These are phyloP conservation scores for Otis tarda DNA, from an alignment of 2,113 vertebrate species.

Conservation along the genomic window DNA sequence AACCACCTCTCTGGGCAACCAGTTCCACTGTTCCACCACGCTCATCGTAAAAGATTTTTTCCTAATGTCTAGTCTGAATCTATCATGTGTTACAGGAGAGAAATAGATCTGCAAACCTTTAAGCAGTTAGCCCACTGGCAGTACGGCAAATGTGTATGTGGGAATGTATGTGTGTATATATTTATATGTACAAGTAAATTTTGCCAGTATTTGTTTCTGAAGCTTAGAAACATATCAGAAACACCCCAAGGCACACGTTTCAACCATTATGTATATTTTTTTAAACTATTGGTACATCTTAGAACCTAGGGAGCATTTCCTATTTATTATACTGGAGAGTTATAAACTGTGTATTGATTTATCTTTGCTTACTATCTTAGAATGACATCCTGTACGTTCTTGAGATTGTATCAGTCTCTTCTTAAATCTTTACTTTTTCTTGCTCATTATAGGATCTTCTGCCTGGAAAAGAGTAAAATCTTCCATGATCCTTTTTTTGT, in stretches of 20 bases:
- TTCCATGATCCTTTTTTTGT: background rate
- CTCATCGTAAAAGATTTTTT: too few species aligned
- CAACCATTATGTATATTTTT: background rate
- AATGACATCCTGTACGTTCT: background rate
- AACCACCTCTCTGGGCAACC: too few species aligned
- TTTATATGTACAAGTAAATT: background rate
- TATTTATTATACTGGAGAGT: background rate
- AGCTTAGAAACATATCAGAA: background rate
- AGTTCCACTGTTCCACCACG: too few species aligned
- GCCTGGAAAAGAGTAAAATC: background rate
- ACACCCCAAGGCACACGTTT: background rate
- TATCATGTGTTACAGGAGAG: background rate
- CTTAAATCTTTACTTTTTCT: background rate
- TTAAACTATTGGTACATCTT: background rate
- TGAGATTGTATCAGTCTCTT: background rate
- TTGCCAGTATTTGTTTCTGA: background rate
- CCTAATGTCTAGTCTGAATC: too few species aligned
- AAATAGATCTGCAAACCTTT: background rate
- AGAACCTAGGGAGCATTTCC: background rate
- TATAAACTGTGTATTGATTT: background rate
- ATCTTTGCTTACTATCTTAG: background rate
- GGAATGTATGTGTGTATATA: background rate
- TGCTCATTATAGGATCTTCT: background rate
- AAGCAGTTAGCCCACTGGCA: background rate
- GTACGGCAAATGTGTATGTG: too few species aligned